phyloP scores from a whole-genome alignment of 2,888 invertebrate species.

The Metalampra italica region DNA sequence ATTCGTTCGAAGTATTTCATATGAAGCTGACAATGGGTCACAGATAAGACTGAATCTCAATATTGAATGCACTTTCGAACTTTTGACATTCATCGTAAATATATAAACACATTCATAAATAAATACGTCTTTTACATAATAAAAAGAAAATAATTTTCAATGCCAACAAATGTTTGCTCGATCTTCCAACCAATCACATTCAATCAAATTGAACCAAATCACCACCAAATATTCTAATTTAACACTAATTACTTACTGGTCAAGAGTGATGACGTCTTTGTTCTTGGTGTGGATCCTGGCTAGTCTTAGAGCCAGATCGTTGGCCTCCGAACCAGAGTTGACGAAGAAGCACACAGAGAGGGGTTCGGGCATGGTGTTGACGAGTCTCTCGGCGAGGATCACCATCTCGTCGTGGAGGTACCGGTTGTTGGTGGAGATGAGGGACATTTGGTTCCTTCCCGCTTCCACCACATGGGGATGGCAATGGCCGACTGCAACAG shows the following conservation, averaged over 20 bases:
- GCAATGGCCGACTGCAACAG: constrained; percentile 94
- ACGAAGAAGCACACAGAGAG: constrained; percentile 97
- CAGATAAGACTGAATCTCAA: too few relatives aligned
- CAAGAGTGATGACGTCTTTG: constrained; percentile 93
- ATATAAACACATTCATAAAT: constrained; percentile 10
- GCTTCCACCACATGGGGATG: constrained; percentile 96
- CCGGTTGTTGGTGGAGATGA: constrained; percentile 96
- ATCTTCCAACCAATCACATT: neutral
- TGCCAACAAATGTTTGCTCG: constrained; percentile 17
- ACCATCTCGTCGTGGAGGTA: constrained; percentile 98
- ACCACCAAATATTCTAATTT: neutral
- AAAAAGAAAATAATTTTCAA: neutral
- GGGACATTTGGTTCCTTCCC: constrained; percentile 92
- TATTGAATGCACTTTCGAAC: too few relatives aligned
- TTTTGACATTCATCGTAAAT: too few relatives aligned
- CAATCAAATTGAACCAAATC: neutral
- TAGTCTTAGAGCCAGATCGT: constrained; percentile 95
- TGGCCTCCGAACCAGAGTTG: constrained; percentile 99
- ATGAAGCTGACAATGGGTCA: too few relatives aligned
- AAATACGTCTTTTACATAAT: constrained; percentile 6
- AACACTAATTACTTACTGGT: constrained; percentile 88
- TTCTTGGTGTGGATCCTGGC: constrained; percentile 93
- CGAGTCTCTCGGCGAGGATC: constrained; percentile 90
- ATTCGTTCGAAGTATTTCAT: neutral
- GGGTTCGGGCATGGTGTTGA: constrained; percentile 89